Conservation (phyloP, 2,113 vertebrate genomes). For the Bufo bufo region DNA sequence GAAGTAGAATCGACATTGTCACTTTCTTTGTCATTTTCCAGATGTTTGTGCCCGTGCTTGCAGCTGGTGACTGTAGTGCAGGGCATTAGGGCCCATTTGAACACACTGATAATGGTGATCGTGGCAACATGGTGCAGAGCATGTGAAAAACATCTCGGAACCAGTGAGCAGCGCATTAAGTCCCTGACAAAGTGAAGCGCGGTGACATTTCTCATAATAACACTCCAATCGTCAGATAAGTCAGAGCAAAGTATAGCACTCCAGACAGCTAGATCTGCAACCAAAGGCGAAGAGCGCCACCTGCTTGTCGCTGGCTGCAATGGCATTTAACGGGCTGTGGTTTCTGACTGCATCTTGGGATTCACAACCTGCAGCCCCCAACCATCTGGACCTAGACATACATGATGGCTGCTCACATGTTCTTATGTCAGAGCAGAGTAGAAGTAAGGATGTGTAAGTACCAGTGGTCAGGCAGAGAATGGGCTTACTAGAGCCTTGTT, state of each 20-base stretch:
- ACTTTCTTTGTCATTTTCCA: not conserved
- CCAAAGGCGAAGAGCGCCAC: not conserved
- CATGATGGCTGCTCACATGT: too few relatives aligned
- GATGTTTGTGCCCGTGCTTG: too few relatives aligned
- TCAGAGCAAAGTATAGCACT: not conserved
- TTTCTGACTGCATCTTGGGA: not conserved
- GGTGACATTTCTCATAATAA: slow-evolving; percentile 36
- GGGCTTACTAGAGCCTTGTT: too few relatives aligned
- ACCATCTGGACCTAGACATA: too few relatives aligned
- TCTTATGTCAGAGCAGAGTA: too few relatives aligned
- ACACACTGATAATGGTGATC: not conserved
- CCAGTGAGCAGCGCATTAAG: not conserved
- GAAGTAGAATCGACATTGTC: not conserved
- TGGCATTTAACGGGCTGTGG: not conserved
- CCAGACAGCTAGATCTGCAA: too few relatives aligned
- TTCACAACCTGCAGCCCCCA: not conserved
- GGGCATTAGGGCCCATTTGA: not conserved
- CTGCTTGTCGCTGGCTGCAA: not conserved
- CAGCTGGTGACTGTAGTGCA: not conserved
- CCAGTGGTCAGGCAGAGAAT: too few relatives aligned
- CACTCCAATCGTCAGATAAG: slow-evolving; percentile 19
- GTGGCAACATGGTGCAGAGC: not conserved
- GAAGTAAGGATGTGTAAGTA: too few relatives aligned
- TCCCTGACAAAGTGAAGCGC: not conserved
- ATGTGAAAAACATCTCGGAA: not conserved